These are phyloP conservation scores for Panurus biarmicus DNA, from an alignment of 2,113 vertebrate genomes.

Conservation along the genomic window DNA sequence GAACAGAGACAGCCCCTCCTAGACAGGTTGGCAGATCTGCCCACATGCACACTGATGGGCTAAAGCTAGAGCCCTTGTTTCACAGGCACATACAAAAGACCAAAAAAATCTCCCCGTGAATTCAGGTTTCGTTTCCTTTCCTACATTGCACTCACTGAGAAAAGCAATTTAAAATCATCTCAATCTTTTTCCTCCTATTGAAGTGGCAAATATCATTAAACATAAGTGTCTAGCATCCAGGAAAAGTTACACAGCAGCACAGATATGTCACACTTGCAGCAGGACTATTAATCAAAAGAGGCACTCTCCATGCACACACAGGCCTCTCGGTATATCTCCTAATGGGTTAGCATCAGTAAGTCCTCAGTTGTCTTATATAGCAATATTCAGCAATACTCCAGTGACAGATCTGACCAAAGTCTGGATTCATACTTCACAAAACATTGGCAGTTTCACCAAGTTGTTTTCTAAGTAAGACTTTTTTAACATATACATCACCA, in stretches of 20 bases:
- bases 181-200: not conserved
- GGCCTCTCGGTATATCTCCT: not conserved
- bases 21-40: not conserved
- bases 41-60: not conserved
- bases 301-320: not conserved
- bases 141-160: not conserved
- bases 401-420: not conserved
- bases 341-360: not conserved
- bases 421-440: not conserved
- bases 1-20: no score
- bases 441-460: not conserved
- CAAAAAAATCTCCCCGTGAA: not conserved
- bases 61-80: not conserved
- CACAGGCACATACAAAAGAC: not conserved
- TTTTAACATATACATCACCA: not conserved
- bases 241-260: conserved; percentile 11
- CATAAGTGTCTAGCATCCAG: not conserved
- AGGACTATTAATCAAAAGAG: not conserved
- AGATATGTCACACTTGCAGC: not conserved
- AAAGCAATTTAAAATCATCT: not conserved
- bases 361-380: not conserved
- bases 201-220: conserved; percentile 25
- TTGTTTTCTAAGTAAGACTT: not conserved
- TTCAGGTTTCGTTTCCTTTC: not conserved
- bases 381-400: not conserved